A percentile compares a stretch with the other conserved stretches of the same genome.
These are phyloP conservation scores for Typhlomys cinereus DNA, from an alignment of 2,113 vertebrate genomes.

Conservation along the genomic window DNA sequence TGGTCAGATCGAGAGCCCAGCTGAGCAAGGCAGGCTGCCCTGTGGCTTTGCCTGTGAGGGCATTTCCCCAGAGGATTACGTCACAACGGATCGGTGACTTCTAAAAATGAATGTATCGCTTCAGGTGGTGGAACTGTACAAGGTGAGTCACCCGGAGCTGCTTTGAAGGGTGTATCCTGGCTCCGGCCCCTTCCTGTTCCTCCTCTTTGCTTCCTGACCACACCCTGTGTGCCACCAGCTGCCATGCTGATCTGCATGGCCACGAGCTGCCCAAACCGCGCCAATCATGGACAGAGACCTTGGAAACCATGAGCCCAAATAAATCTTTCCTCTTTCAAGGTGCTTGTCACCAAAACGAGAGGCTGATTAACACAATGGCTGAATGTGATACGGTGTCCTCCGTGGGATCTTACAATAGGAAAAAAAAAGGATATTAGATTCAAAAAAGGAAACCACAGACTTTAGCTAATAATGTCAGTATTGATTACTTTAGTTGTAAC, in stretches of 20 bases:
- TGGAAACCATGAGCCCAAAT: background rate
- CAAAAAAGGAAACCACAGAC: background rate
- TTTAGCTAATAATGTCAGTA: background rate
- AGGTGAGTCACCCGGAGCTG: too few species aligned
- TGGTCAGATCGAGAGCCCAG: background rate
- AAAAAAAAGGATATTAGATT: background rate
- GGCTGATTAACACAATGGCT: background rate
- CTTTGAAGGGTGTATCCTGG: background rate
- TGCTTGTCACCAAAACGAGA: background rate
- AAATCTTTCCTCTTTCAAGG: background rate
- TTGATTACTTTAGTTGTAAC: background rate
- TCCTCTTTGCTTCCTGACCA: background rate
- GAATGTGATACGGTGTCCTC: background rate
- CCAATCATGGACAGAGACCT: background rate
- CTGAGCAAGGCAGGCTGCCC: too few species aligned
- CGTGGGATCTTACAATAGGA: background rate
- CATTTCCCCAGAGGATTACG: too few species aligned
- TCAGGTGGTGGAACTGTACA: background rate
- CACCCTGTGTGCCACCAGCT: background rate
- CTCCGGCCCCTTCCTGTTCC: background rate
- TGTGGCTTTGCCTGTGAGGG: background rate
- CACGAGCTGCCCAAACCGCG: background rate
- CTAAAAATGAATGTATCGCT: too few species aligned
- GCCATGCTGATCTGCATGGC: fast-evolving
- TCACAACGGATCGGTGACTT: background rate